Conservation (phyloP, 2,113 vertebrate species). For the Mustela lutreola region DNA sequence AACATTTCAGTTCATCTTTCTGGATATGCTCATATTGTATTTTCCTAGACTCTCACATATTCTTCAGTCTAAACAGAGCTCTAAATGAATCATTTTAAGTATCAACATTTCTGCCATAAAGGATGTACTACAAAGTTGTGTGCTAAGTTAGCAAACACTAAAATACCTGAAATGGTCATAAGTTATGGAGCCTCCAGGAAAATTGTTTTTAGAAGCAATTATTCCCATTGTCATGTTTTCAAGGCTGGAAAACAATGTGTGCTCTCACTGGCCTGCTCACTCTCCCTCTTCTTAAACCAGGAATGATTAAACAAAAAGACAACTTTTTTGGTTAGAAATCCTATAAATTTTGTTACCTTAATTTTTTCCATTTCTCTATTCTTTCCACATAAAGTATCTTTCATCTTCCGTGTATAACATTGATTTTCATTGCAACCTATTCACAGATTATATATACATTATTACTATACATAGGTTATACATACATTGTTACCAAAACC, state of each 20-base stretch:
- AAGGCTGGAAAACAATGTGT: not conserved
- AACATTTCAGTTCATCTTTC: not conserved
- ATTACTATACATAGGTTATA: not conserved
- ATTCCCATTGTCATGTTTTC: not conserved
- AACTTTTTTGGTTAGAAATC: not conserved
- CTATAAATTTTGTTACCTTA: not conserved
- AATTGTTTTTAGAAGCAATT: not conserved
- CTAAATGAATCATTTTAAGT: not conserved
- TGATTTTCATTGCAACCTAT: not conserved
- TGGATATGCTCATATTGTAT: not conserved
- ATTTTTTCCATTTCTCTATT: not conserved
- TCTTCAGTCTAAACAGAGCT: not conserved
- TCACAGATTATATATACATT: not conserved
- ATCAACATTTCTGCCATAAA: not conserved
- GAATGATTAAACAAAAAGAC: not conserved
- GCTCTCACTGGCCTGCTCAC: too few species aligned
- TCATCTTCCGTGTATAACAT: not conserved
- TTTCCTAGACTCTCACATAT: not conserved
- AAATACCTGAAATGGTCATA: not conserved
- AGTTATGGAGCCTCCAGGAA: not conserved
- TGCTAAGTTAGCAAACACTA: conserved; percentile 1
- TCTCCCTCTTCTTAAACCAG: not conserved
- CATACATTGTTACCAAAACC: not conserved
- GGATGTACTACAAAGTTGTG: not conserved
- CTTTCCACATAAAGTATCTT: not conserved